Conservation (phyloP, 2,888 invertebrate genomes). For the Eristalis pertinax region DNA sequence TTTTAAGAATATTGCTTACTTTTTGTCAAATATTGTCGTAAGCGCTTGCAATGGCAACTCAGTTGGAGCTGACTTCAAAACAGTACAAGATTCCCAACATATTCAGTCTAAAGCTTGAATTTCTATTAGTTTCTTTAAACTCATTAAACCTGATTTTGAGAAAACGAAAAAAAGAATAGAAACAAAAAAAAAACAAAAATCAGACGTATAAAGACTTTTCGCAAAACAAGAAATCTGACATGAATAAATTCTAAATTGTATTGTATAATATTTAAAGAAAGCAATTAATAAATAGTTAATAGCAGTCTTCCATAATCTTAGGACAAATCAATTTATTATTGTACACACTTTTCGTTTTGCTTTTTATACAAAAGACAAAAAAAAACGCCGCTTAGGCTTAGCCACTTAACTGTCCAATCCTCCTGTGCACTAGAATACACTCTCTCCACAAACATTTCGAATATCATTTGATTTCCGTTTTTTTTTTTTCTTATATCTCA, state of each 20-base stretch:
- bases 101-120: no score
- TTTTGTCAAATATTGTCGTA: no score
- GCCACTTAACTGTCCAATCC: slow-evolving; percentile 18
- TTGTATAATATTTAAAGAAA: slow-evolving; percentile 57
- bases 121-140: background rate
- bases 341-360: slow-evolving; percentile 21
- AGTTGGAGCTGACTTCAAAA: no score
- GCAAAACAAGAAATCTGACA: slow-evolving; percentile 13
- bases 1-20: no score
- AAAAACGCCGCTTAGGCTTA: slow-evolving; percentile 3
- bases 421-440: slow-evolving; percentile 59
- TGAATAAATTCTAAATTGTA: slow-evolving; percentile 46
- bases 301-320: slow-evolving; percentile 76
- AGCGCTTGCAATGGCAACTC: no score
- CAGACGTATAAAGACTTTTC: background rate
- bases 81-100: no score
- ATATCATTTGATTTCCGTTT: slow-evolving; percentile 6
- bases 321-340: slow-evolving; percentile 51
- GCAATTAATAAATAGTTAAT: slow-evolving; percentile 72
- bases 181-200: background rate
- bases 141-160: background rate
- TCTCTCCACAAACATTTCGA: slow-evolving; percentile 58
- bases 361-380: background rate
- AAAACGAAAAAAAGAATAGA: background rate
- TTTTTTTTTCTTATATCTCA: background rate